Evolutionary conservation across 2,113 vertebrate genomes (phyloP).

Genomic region (Phrynocephalus versicolor): DNA sequence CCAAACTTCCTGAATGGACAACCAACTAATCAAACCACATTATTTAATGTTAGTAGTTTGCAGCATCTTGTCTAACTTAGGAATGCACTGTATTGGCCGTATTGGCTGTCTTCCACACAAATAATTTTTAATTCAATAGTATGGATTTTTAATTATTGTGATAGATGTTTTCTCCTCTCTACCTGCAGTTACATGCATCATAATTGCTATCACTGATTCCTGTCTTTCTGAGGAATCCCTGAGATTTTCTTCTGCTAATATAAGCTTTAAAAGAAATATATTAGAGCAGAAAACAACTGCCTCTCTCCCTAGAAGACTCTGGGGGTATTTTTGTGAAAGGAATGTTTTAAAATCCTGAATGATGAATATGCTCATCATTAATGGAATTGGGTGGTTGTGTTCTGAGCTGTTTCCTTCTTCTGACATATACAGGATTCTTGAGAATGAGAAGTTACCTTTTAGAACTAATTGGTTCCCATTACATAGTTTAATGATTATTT

Average conservation of each 20-base stretch:
- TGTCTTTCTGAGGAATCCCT: background rate
- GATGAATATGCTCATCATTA: background rate
- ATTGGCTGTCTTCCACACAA: background rate
- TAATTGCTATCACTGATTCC: background rate
- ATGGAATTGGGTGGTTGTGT: background rate
- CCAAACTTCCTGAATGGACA: too few species aligned
- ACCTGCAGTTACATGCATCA: constrained; percentile 7
- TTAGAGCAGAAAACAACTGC: background rate
- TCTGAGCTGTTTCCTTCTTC: background rate
- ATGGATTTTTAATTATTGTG: background rate
- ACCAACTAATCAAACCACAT: background rate
- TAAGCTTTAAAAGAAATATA: background rate
- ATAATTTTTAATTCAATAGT: constrained; percentile 12
- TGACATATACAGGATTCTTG: background rate
- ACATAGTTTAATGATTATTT: too few species aligned
- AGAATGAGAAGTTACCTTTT: background rate
- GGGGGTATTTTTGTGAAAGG: background rate
- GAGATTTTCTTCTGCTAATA: background rate
- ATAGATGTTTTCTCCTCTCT: background rate
- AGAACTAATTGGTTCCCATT: too few species aligned
- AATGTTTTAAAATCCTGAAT: background rate
- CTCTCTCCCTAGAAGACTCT: background rate
- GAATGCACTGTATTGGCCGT: background rate
- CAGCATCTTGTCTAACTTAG: background rate
- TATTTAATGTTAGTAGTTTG: background rate